Conservation (phyloP, 2,888 invertebrate species). For the Erynnis tages region DNA sequence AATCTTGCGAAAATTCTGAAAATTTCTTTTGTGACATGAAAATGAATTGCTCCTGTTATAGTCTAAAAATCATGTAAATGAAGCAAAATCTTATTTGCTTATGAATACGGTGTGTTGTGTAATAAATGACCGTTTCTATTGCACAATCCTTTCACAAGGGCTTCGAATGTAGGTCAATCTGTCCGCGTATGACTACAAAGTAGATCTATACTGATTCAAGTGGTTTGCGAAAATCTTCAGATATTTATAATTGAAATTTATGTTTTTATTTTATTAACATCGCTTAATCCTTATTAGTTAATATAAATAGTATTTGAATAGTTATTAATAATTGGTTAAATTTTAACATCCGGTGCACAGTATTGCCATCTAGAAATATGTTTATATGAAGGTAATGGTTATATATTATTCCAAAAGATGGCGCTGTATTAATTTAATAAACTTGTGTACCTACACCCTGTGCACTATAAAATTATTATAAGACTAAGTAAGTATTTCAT, state of each 20-base stretch:
- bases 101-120: constrained; percentile 77
- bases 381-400: not conserved
- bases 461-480: too few species aligned
- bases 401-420: constrained; percentile 1
- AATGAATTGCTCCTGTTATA: constrained; percentile 30
- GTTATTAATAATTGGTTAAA: constrained; percentile 16
- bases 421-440: too few species aligned
- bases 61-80: constrained; percentile 59
- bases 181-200: constrained; percentile 65
- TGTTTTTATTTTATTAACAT: too few species aligned
- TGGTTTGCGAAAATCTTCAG: not conserved
- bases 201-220: constrained; percentile 31
- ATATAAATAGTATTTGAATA: constrained; percentile 5
- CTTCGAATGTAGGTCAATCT: constrained; percentile 80
- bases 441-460: too few species aligned
- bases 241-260: too few species aligned
- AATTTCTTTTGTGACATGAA: constrained; percentile 40
- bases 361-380: constrained; percentile 38
- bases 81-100: constrained; percentile 72
- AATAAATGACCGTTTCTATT: constrained; percentile 81
- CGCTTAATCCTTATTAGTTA: not conserved
- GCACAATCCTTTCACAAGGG: constrained; percentile 83
- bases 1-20: constrained; percentile 36
- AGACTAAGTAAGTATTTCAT: too few species aligned
- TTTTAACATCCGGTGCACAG: constrained; percentile 36